Evolutionary conservation across 2,888 invertebrate genomes (phyloP), one percentile per base, ranked within the genome.

Genomic region (Drosophila paucipuncta): DNA sequence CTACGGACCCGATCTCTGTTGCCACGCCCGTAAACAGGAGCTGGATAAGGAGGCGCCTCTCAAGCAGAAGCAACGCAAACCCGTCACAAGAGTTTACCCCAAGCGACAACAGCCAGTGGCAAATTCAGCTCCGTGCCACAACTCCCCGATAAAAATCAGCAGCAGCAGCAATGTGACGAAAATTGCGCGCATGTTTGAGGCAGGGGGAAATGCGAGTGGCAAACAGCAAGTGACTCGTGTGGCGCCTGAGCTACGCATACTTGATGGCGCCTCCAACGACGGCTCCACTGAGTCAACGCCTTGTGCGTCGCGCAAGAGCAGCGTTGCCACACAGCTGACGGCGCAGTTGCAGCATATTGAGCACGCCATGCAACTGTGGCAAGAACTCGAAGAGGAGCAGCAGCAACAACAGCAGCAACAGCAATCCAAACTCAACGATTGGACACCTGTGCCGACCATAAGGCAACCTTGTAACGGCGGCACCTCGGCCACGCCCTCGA

Each of bases 141-240:
- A 13, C 78, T 82, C 1, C 79, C 85, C 5, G 82, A 47, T 28
- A 47, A 47, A 25, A 47, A 47, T 47, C 16, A 25, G 25, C 47
- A 85, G 62, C 85, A 88, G 16, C 49, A 92, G 88, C 52, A 86
- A 93, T 77, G 93, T 93, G 35, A 92, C 91, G 67, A 91, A 93
- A 77, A 93, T 93, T 6, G 93, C 93, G 16, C 88, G 91, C 68
- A 92, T 92, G 92, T 93, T 93, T 64, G 93, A 93, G 73, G 85
- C 90, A 67, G 92, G 92, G 67, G 92, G 92, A 60, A 80, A 57
- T 25, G 73, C 83, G 1, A 25, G 22, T 25, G 9, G 25, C 47
- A 80, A 73, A 13, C 90, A 91, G 50, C 91, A 91, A 83, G 90
- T 92, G 49, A 92, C 85, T 73, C 86, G 92, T 11, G 92, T 92